phyloP scores from a whole-genome alignment of 2,797 vertebrate genomes.

The Erethizon dorsatum region DNA sequence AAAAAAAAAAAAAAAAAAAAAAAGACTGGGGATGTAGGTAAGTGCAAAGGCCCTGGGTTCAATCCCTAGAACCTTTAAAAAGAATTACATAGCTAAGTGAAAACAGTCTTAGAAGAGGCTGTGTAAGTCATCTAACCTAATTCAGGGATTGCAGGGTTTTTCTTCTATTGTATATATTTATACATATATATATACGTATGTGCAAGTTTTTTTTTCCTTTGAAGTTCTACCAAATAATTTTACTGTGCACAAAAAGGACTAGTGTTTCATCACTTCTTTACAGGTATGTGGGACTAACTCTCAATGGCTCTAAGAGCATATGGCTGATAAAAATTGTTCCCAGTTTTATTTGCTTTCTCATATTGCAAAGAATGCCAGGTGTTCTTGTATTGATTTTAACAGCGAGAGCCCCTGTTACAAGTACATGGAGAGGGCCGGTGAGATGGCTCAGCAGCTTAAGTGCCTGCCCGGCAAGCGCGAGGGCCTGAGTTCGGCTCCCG shows the following conservation, averaged over 20 bases:
- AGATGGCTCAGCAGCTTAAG: too few relatives aligned
- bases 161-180: not conserved
- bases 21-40: not conserved
- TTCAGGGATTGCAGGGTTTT: not conserved
- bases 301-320: not conserved
- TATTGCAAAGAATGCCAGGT: not conserved
- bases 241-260: not conserved
- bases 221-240: conserved; percentile 43
- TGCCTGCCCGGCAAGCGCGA: too few relatives aligned
- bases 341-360: conserved; percentile 54
- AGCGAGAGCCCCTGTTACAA: not conserved
- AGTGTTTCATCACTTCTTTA: conserved; percentile 4
- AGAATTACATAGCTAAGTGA: not conserved
- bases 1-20: not conserved
- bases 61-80: not conserved
- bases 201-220: not conserved
- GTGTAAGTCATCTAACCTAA: not conserved
- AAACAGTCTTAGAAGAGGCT: not conserved
- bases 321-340: not conserved
- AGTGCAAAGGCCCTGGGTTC: not conserved
- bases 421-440: not conserved
- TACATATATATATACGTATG: not conserved
- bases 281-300: not conserved
- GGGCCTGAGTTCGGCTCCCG: too few relatives aligned
- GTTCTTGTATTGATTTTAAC: conserved; percentile 11